These are phyloP conservation scores for Pteropus alecto DNA, from an alignment of 2,113 vertebrate genomes.

Conservation along the genomic window DNA sequence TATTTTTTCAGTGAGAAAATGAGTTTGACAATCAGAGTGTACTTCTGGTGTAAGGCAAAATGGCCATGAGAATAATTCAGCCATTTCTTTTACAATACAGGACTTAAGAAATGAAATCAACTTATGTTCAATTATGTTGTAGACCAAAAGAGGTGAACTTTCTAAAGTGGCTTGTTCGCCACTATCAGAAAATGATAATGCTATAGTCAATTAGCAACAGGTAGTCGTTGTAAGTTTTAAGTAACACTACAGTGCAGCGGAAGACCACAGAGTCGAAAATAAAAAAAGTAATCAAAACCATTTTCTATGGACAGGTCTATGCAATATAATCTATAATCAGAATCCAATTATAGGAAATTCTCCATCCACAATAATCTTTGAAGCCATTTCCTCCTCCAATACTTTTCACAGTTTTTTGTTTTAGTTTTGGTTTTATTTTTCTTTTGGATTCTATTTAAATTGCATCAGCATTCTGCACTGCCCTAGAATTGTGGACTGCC, in stretches of 20 bases:
- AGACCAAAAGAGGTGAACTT: conserved; percentile 18
- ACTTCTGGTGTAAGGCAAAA: conserved; percentile 43
- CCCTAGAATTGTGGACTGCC: not conserved
- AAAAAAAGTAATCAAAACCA: not conserved
- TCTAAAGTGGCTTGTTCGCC: conserved; percentile 39
- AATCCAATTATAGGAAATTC: not conserved
- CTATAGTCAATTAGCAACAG: not conserved
- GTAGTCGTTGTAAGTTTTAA: not conserved
- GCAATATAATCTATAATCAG: not conserved
- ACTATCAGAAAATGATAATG: conserved; percentile 6
- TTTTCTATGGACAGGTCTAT: not conserved
- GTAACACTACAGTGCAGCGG: not conserved
- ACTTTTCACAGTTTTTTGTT: not conserved
- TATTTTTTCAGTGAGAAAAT: conserved; percentile 41
- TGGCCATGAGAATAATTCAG: conserved; percentile 43
- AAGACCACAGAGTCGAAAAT: not conserved
- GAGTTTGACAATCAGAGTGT: not conserved
- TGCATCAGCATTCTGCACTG: not conserved
- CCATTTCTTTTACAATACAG: conserved; percentile 14
- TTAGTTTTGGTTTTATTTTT: not conserved
- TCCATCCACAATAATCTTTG: not conserved
- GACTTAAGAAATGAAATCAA: conserved; percentile 47
- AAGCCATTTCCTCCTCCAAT: not conserved
- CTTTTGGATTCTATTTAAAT: not conserved
- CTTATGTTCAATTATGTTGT: conserved; percentile 35